A percentile compares a stretch with the other conserved stretches of the same genome.
phyloP scores from a whole-genome alignment of 2,888 invertebrate species.

The Caenorhabditis macrosperma region DNA sequence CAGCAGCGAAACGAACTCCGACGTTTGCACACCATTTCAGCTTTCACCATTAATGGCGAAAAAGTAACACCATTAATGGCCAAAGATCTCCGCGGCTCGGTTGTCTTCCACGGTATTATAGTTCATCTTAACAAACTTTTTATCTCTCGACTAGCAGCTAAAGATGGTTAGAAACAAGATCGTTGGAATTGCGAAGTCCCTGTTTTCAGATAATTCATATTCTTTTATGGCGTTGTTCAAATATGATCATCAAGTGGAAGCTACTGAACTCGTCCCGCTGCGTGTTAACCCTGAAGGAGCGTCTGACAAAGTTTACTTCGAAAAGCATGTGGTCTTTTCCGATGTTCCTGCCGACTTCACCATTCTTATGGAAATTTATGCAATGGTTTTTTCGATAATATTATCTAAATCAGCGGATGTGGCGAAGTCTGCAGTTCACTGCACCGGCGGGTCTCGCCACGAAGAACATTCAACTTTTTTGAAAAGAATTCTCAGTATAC shows the following conservation, averaged over 20 bases:
- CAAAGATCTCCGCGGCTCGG: conserved; percentile 50
- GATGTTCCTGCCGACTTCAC: conserved; percentile 69
- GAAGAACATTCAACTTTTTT: too few relatives aligned
- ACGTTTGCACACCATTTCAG: conserved; percentile 53
- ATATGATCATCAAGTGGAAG: conserved; percentile 67
- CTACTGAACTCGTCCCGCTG: conserved; percentile 65
- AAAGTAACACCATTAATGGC: conserved; percentile 59
- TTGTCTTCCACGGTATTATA: conserved; percentile 56
- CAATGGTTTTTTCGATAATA: too few relatives aligned
- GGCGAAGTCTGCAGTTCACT: too few relatives aligned
- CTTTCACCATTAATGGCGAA: too few relatives aligned
- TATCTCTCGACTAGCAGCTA: conserved; percentile 26
- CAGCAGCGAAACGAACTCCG: conserved; percentile 60
- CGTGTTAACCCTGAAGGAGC: conserved; percentile 20
- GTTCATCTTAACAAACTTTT: conserved; percentile 61
- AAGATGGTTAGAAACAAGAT: conserved; percentile 19
- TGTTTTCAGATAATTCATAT: conserved; percentile 59
- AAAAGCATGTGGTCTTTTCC: conserved; percentile 64
- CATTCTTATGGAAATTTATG: conserved; percentile 68
- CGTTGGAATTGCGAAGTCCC: too few relatives aligned
- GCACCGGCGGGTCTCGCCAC: too few relatives aligned
- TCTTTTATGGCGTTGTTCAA: conserved; percentile 66
- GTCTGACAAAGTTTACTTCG: conserved; percentile 44
- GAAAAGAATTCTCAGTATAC: too few relatives aligned
- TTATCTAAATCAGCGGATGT: too few relatives aligned